A percentile compares a stretch with the other conserved stretches of the same genome.
These are phyloP conservation scores for Ophion costatus DNA, from an alignment of 2,888 invertebrate genomes.

Conservation along the genomic window DNA sequence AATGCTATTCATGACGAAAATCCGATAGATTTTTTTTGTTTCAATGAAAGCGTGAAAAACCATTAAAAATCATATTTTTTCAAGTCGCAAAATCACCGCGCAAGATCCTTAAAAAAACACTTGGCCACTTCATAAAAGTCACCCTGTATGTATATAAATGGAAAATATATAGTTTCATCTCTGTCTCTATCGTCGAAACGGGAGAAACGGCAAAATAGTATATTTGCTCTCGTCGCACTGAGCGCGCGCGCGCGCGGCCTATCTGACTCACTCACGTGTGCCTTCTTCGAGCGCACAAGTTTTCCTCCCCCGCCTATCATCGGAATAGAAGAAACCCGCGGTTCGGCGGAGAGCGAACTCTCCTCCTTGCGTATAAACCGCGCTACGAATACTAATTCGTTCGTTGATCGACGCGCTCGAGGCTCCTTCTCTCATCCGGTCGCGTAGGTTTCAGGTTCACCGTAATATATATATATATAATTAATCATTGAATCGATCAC, in stretches of 20 bases:
- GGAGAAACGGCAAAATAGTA: conserved; percentile 40
- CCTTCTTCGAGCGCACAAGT: conserved; percentile 17
- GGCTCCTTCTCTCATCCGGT: conserved; percentile 67
- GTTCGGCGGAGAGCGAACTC: conserved; percentile 11
- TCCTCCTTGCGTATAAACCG: conserved; percentile 9
- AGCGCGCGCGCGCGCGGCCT: neutral
- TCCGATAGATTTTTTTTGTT: too few species aligned
- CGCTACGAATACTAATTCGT: conserved; percentile 65
- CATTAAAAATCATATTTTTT: too few species aligned
- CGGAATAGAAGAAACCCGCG: conserved; percentile 26
- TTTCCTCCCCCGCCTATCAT: conserved; percentile 20
- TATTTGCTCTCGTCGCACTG: conserved; percentile 45
- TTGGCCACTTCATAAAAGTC: too few species aligned
- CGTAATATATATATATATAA: too few species aligned
- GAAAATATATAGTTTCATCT: conserved; percentile 51
- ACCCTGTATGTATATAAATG: too few species aligned
- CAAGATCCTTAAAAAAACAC: too few species aligned
- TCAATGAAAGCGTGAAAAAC: too few species aligned
- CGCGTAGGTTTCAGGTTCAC: conserved; percentile 66
- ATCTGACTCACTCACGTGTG: conserved; percentile 35
- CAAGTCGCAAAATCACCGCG: too few species aligned
- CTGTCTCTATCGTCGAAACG: conserved; percentile 29
- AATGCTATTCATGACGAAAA: too few species aligned
- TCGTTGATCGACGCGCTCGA: conserved; percentile 59
- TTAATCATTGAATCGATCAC: conserved; percentile 67